Evolutionary conservation across 30 jellyfish, hydroid and myxozoan genomes (phyloP), one percentile per base, ranked within the genome.

Genomic region (Cassiopea xamachana): DNA sequence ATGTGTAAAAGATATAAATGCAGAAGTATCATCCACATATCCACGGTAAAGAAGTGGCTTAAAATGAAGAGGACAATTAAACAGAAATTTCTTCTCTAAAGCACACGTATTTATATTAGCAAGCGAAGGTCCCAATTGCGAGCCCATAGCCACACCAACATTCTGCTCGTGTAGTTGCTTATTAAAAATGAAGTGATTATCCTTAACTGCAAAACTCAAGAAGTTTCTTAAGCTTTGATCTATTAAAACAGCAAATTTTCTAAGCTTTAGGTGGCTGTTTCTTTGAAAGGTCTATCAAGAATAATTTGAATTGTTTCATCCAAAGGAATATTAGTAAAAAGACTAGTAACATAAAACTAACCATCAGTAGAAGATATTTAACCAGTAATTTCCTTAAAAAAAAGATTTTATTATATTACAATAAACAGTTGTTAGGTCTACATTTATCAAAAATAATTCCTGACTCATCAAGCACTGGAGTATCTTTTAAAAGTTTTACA

Each of bases 141-240:
- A 69, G 16, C 16, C 78, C 78, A 69, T 69, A 2, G 78, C 78
- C 48, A 69, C 78, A 14, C 78, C 78, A 69, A 2, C 78, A 69
- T 2, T 69, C 16, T 69, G 78, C 6, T 69, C 78, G 48, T 69
- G 14, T 17, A 69, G 48, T 17, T 51, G 64, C 8, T 51, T 51
- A 51, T 51, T 51, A 51, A 51, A 51, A 51, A 2, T 51, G 64
- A 51, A 51, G 9, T 51, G 64, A 51, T 4, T 51, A 51, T 51
- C 64, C 64, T 51, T 51, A 9, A 51, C 64, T 51, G 64, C n/a
- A 51, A 51, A 51, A 51, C 64, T 51, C 64, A 51, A 51, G 64
- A 51, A 51, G 64, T 51, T 51, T 51, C 64, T 51, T 51, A 51
- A 51, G 9, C 64, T 51, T 4, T 2, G 64, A 51, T 51, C 64